A percentile compares a stretch with the other conserved stretches of the same genome.
Evolutionary conservation across 1,140 invertebrate species (phyloP).

Genomic region (Drosophila sp.): DNA sequence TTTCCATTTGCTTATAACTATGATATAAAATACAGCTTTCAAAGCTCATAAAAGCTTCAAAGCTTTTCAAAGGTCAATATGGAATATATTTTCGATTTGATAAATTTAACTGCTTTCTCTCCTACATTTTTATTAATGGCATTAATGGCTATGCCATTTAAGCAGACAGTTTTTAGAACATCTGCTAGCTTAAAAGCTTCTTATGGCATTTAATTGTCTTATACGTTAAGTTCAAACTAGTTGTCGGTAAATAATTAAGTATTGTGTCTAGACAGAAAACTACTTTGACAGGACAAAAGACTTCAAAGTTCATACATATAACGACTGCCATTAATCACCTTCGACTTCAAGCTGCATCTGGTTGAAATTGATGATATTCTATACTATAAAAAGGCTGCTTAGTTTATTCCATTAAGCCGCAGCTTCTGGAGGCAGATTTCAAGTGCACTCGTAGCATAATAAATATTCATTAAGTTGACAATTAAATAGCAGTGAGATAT

Average conservation of each 20-base stretch:
- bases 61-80: not conserved
- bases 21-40: not conserved
- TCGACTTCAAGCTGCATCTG: not conserved
- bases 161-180: too few relatives aligned
- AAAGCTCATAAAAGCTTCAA: not conserved
- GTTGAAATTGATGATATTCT: not conserved
- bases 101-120: too few relatives aligned
- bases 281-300: not conserved
- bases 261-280: not conserved
- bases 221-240: not conserved
- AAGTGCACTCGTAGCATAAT: slow-evolving; percentile 5
- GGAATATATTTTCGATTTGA: too few relatives aligned
- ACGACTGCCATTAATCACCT: not conserved
- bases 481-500: slow-evolving; percentile 40
- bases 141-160: too few relatives aligned
- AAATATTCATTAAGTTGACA: slow-evolving; percentile 56
- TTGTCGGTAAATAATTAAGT: not conserved
- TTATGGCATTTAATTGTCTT: too few relatives aligned
- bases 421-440: not conserved
- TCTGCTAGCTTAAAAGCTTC: too few relatives aligned
- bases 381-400: not conserved
- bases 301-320: not conserved
- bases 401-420: not conserved
- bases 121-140: too few relatives aligned
- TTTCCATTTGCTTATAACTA: too few relatives aligned